These are phyloP conservation scores for Boleophthalmus pectinirostris DNA, from an alignment of 2,113 vertebrate species.

Conservation along the genomic window DNA sequence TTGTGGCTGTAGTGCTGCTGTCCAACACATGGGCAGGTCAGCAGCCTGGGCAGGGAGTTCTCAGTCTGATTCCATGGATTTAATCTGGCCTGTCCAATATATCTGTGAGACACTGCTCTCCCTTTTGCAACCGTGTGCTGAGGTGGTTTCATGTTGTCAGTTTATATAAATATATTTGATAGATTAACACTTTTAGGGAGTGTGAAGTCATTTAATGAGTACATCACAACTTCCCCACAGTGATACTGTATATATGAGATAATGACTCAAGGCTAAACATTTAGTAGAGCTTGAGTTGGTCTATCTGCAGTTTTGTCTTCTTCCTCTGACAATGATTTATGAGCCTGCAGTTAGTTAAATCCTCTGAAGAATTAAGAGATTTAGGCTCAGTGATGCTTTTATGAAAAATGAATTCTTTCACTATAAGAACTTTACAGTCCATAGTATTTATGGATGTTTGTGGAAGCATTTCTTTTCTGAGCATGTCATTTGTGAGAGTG, in stretches of 20 bases:
- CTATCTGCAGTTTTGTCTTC: too few species aligned
- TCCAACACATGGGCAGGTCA: neutral
- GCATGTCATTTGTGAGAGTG: neutral
- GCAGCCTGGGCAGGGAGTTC: neutral
- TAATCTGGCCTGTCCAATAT: slow-evolving; percentile 1
- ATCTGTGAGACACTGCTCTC: neutral
- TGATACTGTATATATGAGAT: too few species aligned
- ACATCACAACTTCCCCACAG: too few species aligned
- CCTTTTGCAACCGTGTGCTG: neutral
- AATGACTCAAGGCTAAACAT: too few species aligned
- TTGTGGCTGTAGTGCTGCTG: neutral
- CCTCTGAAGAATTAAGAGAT: neutral
- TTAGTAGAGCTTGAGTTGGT: too few species aligned
- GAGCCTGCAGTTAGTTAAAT: neutral
- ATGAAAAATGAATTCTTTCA: neutral
- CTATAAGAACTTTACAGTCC: neutral
- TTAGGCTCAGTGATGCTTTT: neutral
- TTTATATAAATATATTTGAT: neutral
- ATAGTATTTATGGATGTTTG: neutral
- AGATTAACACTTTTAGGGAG: neutral
- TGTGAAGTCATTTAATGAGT: too few species aligned
- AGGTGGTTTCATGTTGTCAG: neutral
- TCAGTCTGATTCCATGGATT: neutral
- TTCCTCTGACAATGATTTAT: too few species aligned
- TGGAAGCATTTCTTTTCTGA: neutral